Evolutionary conservation across 2,113 vertebrate genomes (phyloP).

Genomic region (Centropus bengalensis): DNA sequence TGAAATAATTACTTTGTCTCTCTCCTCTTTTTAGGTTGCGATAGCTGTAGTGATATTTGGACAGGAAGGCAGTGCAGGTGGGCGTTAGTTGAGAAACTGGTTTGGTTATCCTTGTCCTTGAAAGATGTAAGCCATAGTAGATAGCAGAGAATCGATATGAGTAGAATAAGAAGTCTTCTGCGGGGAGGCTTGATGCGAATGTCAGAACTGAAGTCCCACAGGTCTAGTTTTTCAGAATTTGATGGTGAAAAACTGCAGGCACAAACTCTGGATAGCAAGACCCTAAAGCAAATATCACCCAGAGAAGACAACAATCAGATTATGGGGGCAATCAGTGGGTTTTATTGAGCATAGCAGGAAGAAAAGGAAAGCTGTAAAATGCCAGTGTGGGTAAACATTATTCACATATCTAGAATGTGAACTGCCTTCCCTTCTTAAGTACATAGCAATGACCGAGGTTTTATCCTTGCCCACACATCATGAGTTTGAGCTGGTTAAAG

Average conservation of each 20-base stretch:
- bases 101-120: too few species aligned
- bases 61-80: background rate
- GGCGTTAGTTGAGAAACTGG: background rate
- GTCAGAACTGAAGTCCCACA: background rate
- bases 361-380: constrained; percentile 56
- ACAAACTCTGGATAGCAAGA: background rate
- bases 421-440: constrained; percentile 21
- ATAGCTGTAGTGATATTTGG: background rate
- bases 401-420: background rate
- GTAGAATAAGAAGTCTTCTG: background rate
- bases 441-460: background rate
- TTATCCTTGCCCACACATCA: background rate
- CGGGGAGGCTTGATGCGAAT: background rate
- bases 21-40: background rate
- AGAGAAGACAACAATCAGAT: background rate
- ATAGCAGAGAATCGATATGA: background rate
- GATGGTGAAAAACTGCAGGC: background rate
- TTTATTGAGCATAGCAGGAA: constrained; percentile 28
- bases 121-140: background rate
- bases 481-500: constrained; percentile 28
- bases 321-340: background rate
- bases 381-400: constrained; percentile 16
- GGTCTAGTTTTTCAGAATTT: background rate
- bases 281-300: background rate
- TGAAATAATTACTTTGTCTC: background rate